A percentile compares a stretch with the other conserved stretches of the same genome.
phyloP scores from a whole-genome alignment of 2,797 vertebrate genomes.

The Melanogrammus aeglefinus region DNA sequence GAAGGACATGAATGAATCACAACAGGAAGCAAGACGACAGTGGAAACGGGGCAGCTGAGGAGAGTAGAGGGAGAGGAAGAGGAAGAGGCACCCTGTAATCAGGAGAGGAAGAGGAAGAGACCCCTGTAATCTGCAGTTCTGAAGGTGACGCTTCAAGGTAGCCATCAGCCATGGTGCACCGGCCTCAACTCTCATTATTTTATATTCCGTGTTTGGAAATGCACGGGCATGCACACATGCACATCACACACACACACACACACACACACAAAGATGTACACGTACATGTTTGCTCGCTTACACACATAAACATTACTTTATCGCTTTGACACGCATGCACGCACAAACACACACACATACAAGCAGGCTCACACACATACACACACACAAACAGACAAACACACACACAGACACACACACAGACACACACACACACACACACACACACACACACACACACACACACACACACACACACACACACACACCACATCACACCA shows the following conservation, averaged over 20 bases:
- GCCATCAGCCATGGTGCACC: conserved; percentile 43
- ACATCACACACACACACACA: background rate
- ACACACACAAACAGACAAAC: conserved; percentile 10
- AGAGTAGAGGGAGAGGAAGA: conserved; percentile 21
- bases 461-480: no score
- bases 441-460: no score
- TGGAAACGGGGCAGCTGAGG: conserved; percentile 26
- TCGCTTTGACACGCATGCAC: conserved; percentile 18
- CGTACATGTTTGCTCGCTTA: conserved; percentile 5
- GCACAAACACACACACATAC: conserved; percentile 3
- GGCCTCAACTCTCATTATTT: conserved; percentile 44
- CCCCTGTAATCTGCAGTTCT: conserved; percentile 52
- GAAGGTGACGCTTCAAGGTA: conserved; percentile 63
- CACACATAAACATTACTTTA: conserved; percentile 22
- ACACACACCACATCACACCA: no score
- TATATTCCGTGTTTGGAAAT: background rate
- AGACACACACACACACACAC: conserved; percentile 22
- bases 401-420: conserved; percentile 14
- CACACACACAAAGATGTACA: background rate
- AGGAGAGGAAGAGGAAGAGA: conserved; percentile 20
- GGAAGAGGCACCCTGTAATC: background rate
- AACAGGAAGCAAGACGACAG: conserved; percentile 33
- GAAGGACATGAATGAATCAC: conserved; percentile 49
- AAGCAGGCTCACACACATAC: conserved; percentile 5
- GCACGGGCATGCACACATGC: conserved; percentile 1